Conservation (phyloP, 2,888 invertebrate genomes). For the Phaedon cochleariae region DNA sequence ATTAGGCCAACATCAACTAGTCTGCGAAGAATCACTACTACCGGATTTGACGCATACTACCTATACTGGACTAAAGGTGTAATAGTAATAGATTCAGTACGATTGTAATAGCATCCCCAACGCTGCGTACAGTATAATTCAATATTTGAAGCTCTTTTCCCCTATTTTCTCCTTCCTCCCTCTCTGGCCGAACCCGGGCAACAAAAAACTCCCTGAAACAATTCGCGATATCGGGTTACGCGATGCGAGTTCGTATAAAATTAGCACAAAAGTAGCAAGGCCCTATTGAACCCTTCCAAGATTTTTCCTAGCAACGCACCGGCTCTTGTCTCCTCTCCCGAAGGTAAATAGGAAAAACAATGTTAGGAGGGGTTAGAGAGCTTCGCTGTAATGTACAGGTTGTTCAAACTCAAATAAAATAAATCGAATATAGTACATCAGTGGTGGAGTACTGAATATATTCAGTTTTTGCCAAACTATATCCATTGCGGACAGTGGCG, state of each 20-base stretch:
- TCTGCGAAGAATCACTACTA: too few species aligned
- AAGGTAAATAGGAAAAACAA: conserved; percentile 10
- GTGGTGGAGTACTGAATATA: too few species aligned
- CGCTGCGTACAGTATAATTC: neutral
- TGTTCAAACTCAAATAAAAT: too few species aligned
- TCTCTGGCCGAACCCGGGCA: conserved; percentile 12
- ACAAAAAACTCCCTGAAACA: conserved; percentile 32
- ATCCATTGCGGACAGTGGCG: too few species aligned
- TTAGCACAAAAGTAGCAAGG: conserved; percentile 36
- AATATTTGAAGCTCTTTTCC: conserved; percentile 19
- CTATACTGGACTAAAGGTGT: too few species aligned
- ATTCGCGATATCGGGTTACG: conserved; percentile 35
- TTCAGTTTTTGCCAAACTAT: too few species aligned
- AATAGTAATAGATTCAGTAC: too few species aligned
- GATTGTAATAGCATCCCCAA: too few species aligned
- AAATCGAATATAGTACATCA: too few species aligned
- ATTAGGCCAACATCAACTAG: too few species aligned
- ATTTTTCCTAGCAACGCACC: conserved; percentile 42
- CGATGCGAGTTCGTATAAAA: conserved; percentile 37
- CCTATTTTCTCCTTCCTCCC: neutral
- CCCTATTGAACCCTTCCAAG: conserved; percentile 36
- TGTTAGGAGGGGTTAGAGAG: neutral
- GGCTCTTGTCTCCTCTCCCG: conserved; percentile 18
- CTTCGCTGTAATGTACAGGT: too few species aligned
- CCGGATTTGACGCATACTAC: too few species aligned